phyloP scores from a whole-genome alignment of 2,797 vertebrate genomes.

The Danio kyathit region DNA sequence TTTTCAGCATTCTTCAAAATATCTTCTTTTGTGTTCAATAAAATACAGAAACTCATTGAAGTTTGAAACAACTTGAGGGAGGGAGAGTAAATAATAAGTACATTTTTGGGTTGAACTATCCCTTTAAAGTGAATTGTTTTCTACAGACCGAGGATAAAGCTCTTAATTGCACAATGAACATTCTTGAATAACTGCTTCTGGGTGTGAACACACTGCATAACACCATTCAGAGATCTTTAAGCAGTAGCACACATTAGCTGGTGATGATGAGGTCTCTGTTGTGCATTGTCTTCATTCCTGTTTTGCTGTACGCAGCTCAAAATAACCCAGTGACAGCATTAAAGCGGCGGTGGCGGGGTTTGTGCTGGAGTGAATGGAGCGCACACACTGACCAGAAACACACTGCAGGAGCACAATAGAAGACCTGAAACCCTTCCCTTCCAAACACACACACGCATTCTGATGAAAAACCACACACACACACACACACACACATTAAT shows the following conservation, averaged over 20 bases:
- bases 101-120: too few species aligned
- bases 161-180: background rate
- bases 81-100: too few species aligned
- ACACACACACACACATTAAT: too few species aligned
- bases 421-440: background rate
- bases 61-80: too few species aligned
- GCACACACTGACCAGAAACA: slow-evolving; percentile 24
- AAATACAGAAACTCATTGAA: too few species aligned
- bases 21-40: too few species aligned
- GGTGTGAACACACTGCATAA: background rate
- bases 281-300: slow-evolving; percentile 28
- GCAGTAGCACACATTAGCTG: background rate
- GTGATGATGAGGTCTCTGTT: background rate
- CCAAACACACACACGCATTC: background rate
- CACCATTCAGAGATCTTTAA: background rate
- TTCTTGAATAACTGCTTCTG: background rate
- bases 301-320: slow-evolving; percentile 34
- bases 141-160: background rate
- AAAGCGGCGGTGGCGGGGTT: background rate
- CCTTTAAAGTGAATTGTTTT: background rate
- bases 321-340: slow-evolving; percentile 40
- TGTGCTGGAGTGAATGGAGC: background rate
- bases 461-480: background rate
- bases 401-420: background rate
- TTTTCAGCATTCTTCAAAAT: too few species aligned